Evolutionary conservation across 2,113 vertebrate genomes (phyloP), one percentile per base, ranked within the genome.

Genomic region (Microtus ochrogaster): DNA sequence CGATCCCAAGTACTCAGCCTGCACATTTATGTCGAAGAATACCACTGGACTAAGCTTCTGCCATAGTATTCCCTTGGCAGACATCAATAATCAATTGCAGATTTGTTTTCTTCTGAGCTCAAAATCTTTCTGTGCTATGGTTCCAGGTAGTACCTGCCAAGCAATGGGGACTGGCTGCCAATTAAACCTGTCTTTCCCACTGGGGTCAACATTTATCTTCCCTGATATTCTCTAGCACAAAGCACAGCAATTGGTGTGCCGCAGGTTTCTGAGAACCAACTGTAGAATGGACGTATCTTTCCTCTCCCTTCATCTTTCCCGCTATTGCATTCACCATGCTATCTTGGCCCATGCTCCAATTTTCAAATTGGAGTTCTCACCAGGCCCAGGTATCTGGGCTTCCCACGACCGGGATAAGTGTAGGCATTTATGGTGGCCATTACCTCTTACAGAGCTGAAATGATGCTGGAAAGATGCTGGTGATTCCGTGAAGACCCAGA

Each of bases 21-120:
- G 49, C 44, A 94, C 11, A 7, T n/a, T n/a, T 26, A 16, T 41
- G 16, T 41, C 9, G n/a, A 36, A 72, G 68, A 87, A 55, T 14
- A 21, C 1, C 0, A 0, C 22, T 52, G 4, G 7, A 24, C 61
- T 65, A 5, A 41, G 55, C 1, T 36, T 63, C 36, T 16, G 55
- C 0, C 26, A 3, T 12, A 21, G 0, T 8, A 4, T 78, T 72
- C 36, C 55, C 0, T 0, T 7, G n/a, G 63, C 90, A 96, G 92
- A 14, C 92, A 89, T 94, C 85, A 74, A 17, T 77, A 79, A 83
- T 86, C 81, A 52, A 72, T 36, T 89, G 39, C 47, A 58, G 94
- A 92, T n/a, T 47, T 73, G 39, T 41, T 88, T 82, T 65, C 65
- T 78, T 76, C 72, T 21, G 19, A 47, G 58, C 44, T 76, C 30